Evolutionary conservation across 2,888 invertebrate species (phyloP).

Genomic region (Apotomis turbidana): DNA sequence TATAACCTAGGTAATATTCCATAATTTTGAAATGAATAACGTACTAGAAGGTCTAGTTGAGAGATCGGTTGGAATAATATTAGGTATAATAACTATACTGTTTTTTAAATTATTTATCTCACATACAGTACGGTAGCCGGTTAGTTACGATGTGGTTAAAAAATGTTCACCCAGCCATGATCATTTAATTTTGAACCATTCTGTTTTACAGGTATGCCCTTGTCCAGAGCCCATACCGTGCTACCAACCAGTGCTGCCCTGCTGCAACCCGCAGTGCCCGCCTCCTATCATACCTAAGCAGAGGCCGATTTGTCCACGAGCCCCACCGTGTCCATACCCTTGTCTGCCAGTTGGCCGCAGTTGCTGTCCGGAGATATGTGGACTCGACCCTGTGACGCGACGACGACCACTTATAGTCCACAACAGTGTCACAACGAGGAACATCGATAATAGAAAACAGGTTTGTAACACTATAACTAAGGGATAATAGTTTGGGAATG

Average conservation of each 20-base stretch:
- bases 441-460: slow-evolving; percentile 20
- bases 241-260: slow-evolving; percentile 74
- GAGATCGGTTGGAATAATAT: too few relatives aligned
- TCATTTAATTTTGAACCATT: too few relatives aligned
- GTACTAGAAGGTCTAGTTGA: too few relatives aligned
- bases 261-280: slow-evolving; percentile 80
- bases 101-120: too few relatives aligned
- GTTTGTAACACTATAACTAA: not conserved
- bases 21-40: too few relatives aligned
- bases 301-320: slow-evolving; percentile 74
- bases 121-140: too few relatives aligned
- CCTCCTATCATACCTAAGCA: slow-evolving; percentile 79
- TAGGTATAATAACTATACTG: too few relatives aligned
- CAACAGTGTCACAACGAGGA: slow-evolving; percentile 67
- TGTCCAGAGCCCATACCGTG: slow-evolving; percentile 74
- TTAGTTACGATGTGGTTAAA: too few relatives aligned
- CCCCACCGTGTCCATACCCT: slow-evolving; percentile 74
- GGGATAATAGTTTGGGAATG: too few relatives aligned
- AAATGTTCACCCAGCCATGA: too few relatives aligned
- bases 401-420: slow-evolving; percentile 84
- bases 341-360: slow-evolving; percentile 77
- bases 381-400: slow-evolving; percentile 82
- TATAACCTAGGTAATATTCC: too few relatives aligned
- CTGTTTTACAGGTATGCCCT: slow-evolving; percentile 62
- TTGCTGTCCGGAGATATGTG: slow-evolving; percentile 67